These are phyloP conservation scores for Sminthopsis crassicaudata DNA, from an alignment of 2,113 vertebrate genomes.

Conservation along the genomic window DNA sequence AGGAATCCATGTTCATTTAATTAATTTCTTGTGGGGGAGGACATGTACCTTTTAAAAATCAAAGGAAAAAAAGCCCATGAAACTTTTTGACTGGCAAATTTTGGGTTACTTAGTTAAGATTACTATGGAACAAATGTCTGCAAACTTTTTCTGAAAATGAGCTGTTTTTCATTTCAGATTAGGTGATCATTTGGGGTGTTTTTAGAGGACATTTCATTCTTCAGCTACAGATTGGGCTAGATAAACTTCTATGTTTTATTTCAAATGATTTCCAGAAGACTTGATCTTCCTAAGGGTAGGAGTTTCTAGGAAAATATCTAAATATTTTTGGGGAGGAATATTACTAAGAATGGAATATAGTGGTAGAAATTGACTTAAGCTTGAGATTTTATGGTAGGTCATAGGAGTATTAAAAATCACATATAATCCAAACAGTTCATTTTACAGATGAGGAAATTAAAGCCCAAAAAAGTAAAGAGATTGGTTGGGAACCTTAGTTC, in stretches of 20 bases:
- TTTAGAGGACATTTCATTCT: background rate
- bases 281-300: background rate
- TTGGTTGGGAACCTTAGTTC: background rate
- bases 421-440: background rate
- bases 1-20: background rate
- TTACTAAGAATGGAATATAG: rapidly evolving
- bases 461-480: background rate
- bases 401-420: background rate
- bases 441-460: background rate
- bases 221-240: background rate
- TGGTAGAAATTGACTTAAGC: background rate
- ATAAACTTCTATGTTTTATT: background rate
- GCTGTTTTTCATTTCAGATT: background rate
- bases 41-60: background rate
- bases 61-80: background rate
- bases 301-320: background rate
- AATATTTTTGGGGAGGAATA: background rate
- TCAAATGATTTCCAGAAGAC: background rate
- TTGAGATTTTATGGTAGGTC: background rate
- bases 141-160: slow-evolving; percentile 12
- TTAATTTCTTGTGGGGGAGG: background rate
- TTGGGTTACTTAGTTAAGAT: background rate
- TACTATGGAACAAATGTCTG: background rate
- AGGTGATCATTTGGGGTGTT: background rate
- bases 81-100: background rate